phyloP scores from a whole-genome alignment of 2,888 invertebrate genomes.

The Anagyrus pseudococci region DNA sequence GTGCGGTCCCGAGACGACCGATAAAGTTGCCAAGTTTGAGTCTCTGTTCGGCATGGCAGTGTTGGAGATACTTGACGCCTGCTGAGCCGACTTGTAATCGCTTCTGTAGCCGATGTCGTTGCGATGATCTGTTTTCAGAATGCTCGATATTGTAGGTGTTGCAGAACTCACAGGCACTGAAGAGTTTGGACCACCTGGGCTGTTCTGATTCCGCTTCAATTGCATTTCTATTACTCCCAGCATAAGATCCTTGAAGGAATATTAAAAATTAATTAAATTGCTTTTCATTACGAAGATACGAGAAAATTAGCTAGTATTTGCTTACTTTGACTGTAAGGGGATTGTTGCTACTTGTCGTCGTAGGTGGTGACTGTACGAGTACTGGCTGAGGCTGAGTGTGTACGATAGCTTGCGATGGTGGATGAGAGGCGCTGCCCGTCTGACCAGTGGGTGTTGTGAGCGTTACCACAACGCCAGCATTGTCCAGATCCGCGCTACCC shows the following conservation, averaged over 20 bases:
- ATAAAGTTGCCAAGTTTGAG: constrained; percentile 70
- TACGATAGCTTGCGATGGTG: constrained; percentile 46
- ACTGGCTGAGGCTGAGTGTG: constrained; percentile 42
- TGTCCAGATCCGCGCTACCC: constrained; percentile 61
- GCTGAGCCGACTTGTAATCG: constrained; percentile 61
- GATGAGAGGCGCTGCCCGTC: constrained; percentile 32
- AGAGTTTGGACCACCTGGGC: constrained; percentile 58
- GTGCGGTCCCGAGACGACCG: constrained; percentile 67
- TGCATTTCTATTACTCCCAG: constrained; percentile 84
- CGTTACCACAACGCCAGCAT: constrained; percentile 48
- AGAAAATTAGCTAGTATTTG: neutral
- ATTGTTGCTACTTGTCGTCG: constrained; percentile 60
- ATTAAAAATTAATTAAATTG: neutral
- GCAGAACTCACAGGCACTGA: constrained; percentile 61
- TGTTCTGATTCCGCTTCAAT: constrained; percentile 70
- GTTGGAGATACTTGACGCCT: constrained; percentile 51
- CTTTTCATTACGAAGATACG: neutral
- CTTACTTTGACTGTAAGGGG: constrained; percentile 73
- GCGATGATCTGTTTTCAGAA: constrained; percentile 65
- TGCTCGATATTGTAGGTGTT: constrained; percentile 69
- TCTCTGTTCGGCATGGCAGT: constrained; percentile 49
- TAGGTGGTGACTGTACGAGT: constrained; percentile 59
- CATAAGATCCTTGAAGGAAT: constrained; percentile 70
- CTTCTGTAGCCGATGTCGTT: constrained; percentile 66
- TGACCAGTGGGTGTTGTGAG: constrained; percentile 38